Base-by-base conservation (phyloP, 2,797 vertebrate species). In the Diglossa cyanea region DNA sequence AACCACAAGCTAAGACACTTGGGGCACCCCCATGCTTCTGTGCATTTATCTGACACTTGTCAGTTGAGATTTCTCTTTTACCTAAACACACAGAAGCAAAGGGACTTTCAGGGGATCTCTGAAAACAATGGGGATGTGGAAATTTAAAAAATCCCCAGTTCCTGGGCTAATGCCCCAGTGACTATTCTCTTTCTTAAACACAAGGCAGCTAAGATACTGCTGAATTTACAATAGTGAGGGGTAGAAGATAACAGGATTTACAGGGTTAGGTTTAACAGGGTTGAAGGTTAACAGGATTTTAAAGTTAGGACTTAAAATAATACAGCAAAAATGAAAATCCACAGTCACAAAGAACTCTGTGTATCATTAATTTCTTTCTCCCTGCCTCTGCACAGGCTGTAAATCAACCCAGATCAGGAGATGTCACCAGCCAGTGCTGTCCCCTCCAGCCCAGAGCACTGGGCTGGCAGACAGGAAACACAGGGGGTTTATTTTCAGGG, bases 261-360 rank as follows among this genome's bases (percentile, higher is more conserved):
- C 58, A 90, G 58, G 31, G 79, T 62, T 86, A 78, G 61, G 20
- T 94, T 93, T 94, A 93, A 65, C 61, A 83, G 65, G 85, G 71
- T 83, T 88, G 65, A 93, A 91, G 35, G 65, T 80, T 91, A 94
- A 91, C 42, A 77, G 44, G 72, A 88, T 86, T 94, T 96, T 55
- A 90, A 90, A 14, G 47, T 65, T 77, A 83, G 11, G 39, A 58
- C 62, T 93, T 93, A 91, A 86, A 91, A 79, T 45, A 93, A 88
- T 79, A 58, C 65, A 77, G 70, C 66, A 78, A 75, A 95, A 95
- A 86, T 48, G 20, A 84, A 83, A 93, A 81, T 28, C 58, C 40
- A 48, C 15, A 28, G 30, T 83, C 42, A 70, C 1, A 17, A 94
- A 79, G 73, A 87, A 44, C 3, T 1, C 37, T 60, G 62, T 84